Evolutionary conservation across 2,113 vertebrate species (phyloP).

Genomic region (chimpanzee (Pan troglodytes)): NHGRI_mPanTro3-v2.1_pri NC_072421.2:107845001-107845500

Average conservation of each 20-base stretch:
- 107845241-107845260: not conserved
- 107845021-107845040: not conserved
- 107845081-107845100: not conserved
- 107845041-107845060: conserved; percentile 26
- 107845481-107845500: not conserved
- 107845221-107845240: not conserved
- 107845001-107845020: not conserved
- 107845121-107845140: not conserved
- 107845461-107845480: conserved; percentile 19
- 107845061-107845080: not conserved
- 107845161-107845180: not conserved
- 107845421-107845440: not conserved
- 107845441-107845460: not conserved
- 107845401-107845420: not conserved
- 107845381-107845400: not conserved
- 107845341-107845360: not conserved
- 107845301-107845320: not conserved
- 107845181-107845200: not conserved
- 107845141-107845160: not conserved
- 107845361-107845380: not conserved
- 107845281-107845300: not conserved
- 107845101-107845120: conserved; percentile 1
- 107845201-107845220: not conserved
- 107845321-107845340: not conserved
- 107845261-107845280: not conserved